A percentile compares a stretch with the other conserved stretches of the same genome.
Conservation (phyloP, 2,797 vertebrate genomes). For the Rhabdophis nuchalis region DNA sequence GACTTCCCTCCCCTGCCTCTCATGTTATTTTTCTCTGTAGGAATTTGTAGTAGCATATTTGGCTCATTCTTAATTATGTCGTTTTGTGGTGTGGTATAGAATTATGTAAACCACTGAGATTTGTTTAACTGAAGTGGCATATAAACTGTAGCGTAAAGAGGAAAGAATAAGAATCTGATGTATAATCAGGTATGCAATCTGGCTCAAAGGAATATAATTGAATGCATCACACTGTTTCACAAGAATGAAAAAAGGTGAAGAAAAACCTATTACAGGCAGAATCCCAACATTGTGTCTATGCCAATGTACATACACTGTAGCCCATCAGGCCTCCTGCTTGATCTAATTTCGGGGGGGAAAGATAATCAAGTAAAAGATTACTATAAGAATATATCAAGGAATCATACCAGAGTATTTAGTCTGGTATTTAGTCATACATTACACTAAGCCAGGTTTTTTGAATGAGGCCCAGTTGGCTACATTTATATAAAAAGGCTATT, state of each 20-base stretch:
- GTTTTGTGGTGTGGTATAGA: neutral
- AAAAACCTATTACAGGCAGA: neutral
- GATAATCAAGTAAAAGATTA: neutral
- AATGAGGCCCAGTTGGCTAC: neutral
- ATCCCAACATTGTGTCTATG: neutral
- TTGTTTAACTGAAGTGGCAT: neutral
- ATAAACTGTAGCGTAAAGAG: neutral
- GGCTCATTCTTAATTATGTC: neutral
- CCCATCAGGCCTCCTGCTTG: neutral
- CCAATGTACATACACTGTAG: neutral
- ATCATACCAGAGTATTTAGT: neutral
- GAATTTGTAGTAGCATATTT: neutral
- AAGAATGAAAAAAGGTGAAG: neutral
- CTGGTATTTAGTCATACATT: neutral
- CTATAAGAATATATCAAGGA: neutral
- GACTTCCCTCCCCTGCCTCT: neutral
- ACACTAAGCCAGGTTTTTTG: neutral
- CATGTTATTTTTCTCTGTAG: neutral
- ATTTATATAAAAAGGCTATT: neutral
- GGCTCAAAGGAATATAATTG: neutral
- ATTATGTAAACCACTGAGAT: neutral
- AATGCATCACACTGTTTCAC: neutral
- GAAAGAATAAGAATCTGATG: neutral
- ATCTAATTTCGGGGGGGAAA: neutral
- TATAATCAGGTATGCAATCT: neutral